Percentiles rank a stretch among this genome's conserved stretches.
phyloP scores from a whole-genome alignment of 2,797 vertebrate genomes.

The Champsocephalus esox region DNA sequence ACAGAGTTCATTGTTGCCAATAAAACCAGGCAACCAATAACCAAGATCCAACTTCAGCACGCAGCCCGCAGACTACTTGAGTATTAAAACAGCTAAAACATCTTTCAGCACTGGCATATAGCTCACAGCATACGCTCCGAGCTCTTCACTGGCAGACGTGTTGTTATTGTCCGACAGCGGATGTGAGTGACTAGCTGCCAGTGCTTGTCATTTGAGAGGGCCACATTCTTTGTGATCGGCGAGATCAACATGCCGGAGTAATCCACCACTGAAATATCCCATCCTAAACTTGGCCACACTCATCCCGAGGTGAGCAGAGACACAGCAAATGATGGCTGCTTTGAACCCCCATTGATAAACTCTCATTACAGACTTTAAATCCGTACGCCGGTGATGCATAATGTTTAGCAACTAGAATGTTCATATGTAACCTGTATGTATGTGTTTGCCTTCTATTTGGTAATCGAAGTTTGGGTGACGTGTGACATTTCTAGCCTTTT shows the following conservation, averaged over 20 bases:
- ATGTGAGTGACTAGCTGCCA: conserved; percentile 66
- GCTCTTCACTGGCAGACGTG: conserved; percentile 38
- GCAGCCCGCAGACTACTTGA: conserved; percentile 36
- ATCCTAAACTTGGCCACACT: conserved; percentile 52
- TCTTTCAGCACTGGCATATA: conserved; percentile 51
- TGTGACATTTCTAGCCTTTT: not conserved
- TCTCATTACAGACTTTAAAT: conserved; percentile 5
- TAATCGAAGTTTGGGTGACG: not conserved
- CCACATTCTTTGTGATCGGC: conserved; percentile 64
- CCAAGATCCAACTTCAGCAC: conserved; percentile 32
- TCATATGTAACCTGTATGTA: not conserved
- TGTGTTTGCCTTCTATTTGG: not conserved
- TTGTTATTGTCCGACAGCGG: conserved; percentile 68
- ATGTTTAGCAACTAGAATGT: not conserved
- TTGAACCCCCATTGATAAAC: conserved; percentile 6
- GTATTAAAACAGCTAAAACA: conserved; percentile 57
- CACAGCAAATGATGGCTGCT: not conserved
- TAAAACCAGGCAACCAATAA: conserved; percentile 40
- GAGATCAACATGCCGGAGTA: conserved; percentile 74
- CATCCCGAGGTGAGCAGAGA: conserved; percentile 35
- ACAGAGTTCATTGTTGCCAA: conserved; percentile 63
- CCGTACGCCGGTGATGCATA: not conserved
- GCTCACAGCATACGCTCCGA: conserved; percentile 35
- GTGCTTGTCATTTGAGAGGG: conserved; percentile 73
- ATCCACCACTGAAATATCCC: conserved; percentile 74